These are phyloP conservation scores for Tetraneura akinire DNA, from an alignment of 1,140 invertebrate species.

Conservation along the genomic window DNA sequence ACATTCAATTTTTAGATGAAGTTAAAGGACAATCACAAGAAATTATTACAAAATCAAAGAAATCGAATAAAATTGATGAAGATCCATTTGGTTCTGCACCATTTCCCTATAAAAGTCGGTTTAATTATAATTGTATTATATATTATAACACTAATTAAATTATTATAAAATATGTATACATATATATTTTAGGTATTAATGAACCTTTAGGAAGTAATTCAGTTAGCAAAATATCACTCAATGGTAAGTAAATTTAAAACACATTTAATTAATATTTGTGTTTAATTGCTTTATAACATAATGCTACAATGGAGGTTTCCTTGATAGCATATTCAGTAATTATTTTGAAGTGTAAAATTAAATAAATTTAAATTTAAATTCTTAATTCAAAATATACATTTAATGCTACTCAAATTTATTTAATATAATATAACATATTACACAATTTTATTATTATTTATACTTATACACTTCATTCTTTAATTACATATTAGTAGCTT, in stretches of 20 bases:
- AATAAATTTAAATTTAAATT: neutral
- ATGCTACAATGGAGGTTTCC: neutral
- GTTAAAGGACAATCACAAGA: conserved; percentile 23
- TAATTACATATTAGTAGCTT: neutral
- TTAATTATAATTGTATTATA: neutral
- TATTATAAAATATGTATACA: neutral
- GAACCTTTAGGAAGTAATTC: conserved; percentile 21
- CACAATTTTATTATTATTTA: neutral
- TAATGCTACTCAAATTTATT: no score
- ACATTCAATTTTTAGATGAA: conserved; percentile 40
- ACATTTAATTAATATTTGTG: neutral
- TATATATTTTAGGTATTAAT: conserved; percentile 9
- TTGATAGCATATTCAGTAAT: neutral
- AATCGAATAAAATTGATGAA: conserved; percentile 43
- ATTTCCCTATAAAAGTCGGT: conserved; percentile 62
- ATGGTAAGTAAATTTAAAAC: conserved; percentile 32
- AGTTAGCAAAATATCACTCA: conserved; percentile 14
- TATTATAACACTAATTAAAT: neutral
- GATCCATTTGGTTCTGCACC: conserved; percentile 65
- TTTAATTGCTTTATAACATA: neutral
- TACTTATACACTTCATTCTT: neutral
- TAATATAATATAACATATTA: no score
- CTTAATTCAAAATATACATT: no score
- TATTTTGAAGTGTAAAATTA: neutral
- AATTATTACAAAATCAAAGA: conserved; percentile 58